These are phyloP conservation scores for Seriola dumerili DNA, from an alignment of 2,113 vertebrate species.

Conservation along the genomic window DNA sequence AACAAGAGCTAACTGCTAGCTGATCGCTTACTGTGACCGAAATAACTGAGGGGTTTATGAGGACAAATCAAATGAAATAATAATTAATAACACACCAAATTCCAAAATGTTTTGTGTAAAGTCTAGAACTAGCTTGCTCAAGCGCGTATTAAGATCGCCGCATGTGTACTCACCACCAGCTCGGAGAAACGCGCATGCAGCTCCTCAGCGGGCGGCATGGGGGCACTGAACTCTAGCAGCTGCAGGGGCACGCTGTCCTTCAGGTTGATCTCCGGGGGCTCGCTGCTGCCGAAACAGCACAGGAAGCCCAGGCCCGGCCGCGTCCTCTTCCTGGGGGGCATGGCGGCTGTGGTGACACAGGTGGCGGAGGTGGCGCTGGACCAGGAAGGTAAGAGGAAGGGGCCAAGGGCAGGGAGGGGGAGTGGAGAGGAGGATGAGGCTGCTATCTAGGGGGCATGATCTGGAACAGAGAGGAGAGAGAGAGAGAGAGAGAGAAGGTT, in stretches of 20 bases:
- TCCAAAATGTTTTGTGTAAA: not conserved
- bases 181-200: conserved; percentile 95
- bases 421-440: conserved; percentile 56
- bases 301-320: conserved; percentile 94
- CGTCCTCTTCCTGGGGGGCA: conserved; percentile 96
- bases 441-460: conserved; percentile 93
- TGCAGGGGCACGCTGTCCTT: conserved; percentile 95
- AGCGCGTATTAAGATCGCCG: not conserved
- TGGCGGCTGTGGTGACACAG: conserved; percentile 80
- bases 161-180: conserved; percentile 92
- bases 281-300: conserved; percentile 93
- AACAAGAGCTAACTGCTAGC: not conserved
- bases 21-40: not conserved
- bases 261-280: conserved; percentile 96
- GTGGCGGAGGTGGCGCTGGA: conserved; percentile 58
- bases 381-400: conserved; percentile 59
- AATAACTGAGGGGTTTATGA: not conserved
- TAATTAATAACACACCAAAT: not conserved
- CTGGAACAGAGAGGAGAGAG: conserved; percentile 78
- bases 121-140: not conserved
- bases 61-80: not conserved
- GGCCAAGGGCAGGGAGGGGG: conserved; percentile 69
- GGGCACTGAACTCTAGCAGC: conserved; percentile 94
- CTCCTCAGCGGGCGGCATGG: conserved; percentile 93
- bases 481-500: conserved; percentile 14